Evolutionary conservation across 2,113 vertebrate genomes (phyloP).

Genomic region (Trochalopteron elliotii): DNA sequence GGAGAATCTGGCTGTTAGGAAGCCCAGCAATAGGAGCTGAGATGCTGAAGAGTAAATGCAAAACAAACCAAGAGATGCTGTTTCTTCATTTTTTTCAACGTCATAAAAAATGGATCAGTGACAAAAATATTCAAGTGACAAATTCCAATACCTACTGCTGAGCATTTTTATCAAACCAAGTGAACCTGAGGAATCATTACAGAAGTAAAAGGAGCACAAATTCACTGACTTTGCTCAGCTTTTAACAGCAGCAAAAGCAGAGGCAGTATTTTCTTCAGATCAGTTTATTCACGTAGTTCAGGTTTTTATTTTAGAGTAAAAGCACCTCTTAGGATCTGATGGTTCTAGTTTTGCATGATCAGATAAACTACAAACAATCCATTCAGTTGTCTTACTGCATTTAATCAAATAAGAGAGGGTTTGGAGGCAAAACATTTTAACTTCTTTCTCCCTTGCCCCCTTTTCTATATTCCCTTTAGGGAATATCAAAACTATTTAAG

Average conservation of each 20-base stretch:
- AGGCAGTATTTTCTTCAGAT: not conserved
- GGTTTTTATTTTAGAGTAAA: not conserved
- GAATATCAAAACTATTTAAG: not conserved
- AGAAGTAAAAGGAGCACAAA: not conserved
- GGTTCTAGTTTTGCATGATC: not conserved
- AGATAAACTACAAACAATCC: not conserved
- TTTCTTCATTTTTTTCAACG: not conserved
- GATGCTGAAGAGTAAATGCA: not conserved
- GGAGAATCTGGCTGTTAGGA: not conserved
- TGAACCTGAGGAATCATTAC: not conserved
- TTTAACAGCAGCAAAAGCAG: not conserved
- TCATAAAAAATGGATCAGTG: not conserved
- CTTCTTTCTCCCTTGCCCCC: not conserved
- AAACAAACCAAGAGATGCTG: not conserved
- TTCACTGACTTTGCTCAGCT: not conserved
- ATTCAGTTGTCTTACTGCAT: not conserved
- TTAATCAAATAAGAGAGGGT: not conserved
- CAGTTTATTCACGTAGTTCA: not conserved
- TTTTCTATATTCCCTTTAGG: not conserved
- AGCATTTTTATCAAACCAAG: not conserved
- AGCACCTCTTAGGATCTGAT: not conserved
- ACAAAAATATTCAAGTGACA: not conserved
- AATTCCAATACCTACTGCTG: not conserved
- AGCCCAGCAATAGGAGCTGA: not conserved
- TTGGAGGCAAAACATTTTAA: not conserved